Base-by-base conservation (phyloP, 2,113 vertebrate genomes). In the Anolis carolinensis region DNA sequence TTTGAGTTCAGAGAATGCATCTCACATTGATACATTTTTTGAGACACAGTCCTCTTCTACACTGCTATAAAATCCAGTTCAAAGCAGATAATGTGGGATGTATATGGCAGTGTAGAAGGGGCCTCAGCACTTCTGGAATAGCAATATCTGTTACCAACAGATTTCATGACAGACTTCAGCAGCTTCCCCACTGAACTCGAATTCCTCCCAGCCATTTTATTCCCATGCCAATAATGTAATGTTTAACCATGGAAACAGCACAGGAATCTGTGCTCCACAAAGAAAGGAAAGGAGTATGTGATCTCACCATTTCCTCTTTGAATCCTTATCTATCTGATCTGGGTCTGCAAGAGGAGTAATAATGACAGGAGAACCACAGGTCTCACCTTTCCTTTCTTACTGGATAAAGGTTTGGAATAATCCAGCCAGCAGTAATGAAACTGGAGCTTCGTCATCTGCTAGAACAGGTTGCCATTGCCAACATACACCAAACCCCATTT, bases 361-460 rank as follows among this genome's bases (percentile, higher is more conserved):
- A 63, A 63, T 75, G 16, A 14, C 72, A 50, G 11, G 30, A 36
- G 55, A 83, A 14, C 13, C 27, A 34, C 27, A 36, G 59, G 21
- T 34, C 36, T 67, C 23, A 3, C 34, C 67, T 62, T 72, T 77
- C 36, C 63, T 34, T 16, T 34, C 50, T 32, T 70, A 82, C 48
- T 72, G 18, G 62, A 84, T 87, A 73, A 76, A 84, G 21, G 44
- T 44, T 25, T 68, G 44, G 25, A n/a, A 68, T 67, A 68, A 78
- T 85, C 62, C 63, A 78, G 63, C 11, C n/a, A 70, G 44, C 13
- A 25, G 16, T 36, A 77, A 68, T 85, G 65, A 85, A 85, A 68
- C 48, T 32, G 55, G 52, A 63, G 23, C 23, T 48, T 70, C 70
- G 67, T 71, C 75, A 71, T 44, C 84, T 52, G 25, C 52, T 71